Evolutionary conservation across 2,888 invertebrate species (phyloP).

Genomic region (Bugulina stolonifera): DNA sequence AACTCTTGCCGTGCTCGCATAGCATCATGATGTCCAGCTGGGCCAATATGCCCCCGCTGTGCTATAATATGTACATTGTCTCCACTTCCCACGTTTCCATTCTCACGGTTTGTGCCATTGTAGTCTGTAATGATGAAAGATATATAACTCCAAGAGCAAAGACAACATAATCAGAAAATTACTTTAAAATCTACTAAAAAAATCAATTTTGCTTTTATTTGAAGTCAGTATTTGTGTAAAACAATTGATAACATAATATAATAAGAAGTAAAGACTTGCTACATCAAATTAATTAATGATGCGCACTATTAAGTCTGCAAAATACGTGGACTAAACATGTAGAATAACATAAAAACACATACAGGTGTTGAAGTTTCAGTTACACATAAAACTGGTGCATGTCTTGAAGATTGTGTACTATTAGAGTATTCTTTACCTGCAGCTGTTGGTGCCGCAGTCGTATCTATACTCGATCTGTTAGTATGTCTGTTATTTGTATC

Average conservation of each 20-base stretch:
- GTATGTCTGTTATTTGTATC: conserved; percentile 40
- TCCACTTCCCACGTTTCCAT: background rate
- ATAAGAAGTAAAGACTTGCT: no score
- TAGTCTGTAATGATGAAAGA: background rate
- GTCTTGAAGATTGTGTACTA: background rate
- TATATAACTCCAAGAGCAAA: no score
- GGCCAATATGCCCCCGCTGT: background rate
- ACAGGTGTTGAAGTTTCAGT: background rate
- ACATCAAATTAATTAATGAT: no score
- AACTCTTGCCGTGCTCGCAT: background rate
- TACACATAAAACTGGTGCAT: background rate
- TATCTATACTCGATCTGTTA: conserved; percentile 49
- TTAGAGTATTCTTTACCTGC: background rate
- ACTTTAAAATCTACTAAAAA: no score
- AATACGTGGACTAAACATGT: no score
- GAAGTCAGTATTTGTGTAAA: no score
- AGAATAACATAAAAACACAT: no score
- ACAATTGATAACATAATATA: no score
- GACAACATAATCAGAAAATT: no score
- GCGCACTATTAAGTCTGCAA: no score
- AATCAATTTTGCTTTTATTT: no score
- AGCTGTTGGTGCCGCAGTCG: no score
- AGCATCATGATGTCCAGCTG: background rate
- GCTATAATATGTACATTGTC: background rate
- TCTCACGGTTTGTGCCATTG: background rate